phyloP scores from a whole-genome alignment of 1,140 invertebrate genomes.

The Diorhabda elongata region DNA sequence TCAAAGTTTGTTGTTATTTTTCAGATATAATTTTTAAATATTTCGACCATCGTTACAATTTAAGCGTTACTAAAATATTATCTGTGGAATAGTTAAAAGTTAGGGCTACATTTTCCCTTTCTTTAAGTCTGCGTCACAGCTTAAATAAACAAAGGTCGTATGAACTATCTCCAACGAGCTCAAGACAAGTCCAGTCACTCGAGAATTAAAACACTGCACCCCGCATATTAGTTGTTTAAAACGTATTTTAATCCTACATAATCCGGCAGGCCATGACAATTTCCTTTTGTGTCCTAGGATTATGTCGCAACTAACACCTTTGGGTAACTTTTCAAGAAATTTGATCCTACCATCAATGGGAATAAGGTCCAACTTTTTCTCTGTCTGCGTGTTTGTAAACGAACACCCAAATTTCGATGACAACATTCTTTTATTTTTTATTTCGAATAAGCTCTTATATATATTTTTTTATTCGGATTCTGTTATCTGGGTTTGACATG shows the following conservation, averaged over 20 bases:
- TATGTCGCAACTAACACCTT: slow-evolving; percentile 26
- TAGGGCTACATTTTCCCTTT: no score
- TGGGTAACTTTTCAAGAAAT: slow-evolving; percentile 22
- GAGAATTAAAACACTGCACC: slow-evolving; percentile 21
- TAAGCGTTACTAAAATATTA: no score
- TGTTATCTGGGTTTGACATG: slow-evolving; percentile 15
- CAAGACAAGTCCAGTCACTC: slow-evolving; percentile 12
- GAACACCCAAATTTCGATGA: slow-evolving; percentile 26
- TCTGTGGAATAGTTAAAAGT: no score
- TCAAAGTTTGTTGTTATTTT: no score
- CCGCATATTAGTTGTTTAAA: slow-evolving; percentile 30
- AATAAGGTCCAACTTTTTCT: slow-evolving; percentile 22
- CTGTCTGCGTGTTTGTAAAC: slow-evolving; percentile 17
- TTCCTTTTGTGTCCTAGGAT: slow-evolving; percentile 28
- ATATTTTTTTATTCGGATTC: slow-evolving; percentile 3
- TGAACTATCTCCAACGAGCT: slow-evolving; percentile 10
- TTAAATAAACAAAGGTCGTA: not conserved
- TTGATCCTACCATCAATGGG: slow-evolving; percentile 22
- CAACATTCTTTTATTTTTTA: slow-evolving; percentile 21
- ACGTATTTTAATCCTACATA: slow-evolving; percentile 28
- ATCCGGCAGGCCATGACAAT: slow-evolving; percentile 26
- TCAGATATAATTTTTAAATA: no score
- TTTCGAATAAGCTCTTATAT: not conserved
- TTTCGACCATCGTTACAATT: no score
- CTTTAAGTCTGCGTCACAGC: not conserved